Evolutionary conservation across 1,140 invertebrate species (phyloP), one percentile per base, ranked within the genome.

Genomic region (Neodiprion pinetum): DNA sequence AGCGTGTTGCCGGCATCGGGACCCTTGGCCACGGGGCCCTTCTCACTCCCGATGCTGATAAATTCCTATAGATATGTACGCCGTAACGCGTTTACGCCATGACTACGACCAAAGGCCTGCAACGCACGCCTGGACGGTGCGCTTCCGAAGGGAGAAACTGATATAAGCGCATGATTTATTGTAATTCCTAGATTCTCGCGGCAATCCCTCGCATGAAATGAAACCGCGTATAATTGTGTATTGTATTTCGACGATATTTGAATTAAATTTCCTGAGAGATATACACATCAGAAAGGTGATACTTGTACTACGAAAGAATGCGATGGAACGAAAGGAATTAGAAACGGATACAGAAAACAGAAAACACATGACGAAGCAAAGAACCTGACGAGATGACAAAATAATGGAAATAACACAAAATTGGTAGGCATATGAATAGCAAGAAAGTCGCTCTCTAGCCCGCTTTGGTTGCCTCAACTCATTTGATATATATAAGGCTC

Each of bases 1-100:
- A 17, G 53, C 53, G 53, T 61, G 53, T 17, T 61, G 53, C 53
- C 53, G n/a, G 5, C 53, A 69, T 69, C 67, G 67, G 67, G 67
- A 21, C 67, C 67, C 53, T 61, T 8, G 53, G 53, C 11, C 53
- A 17, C 11, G 11, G 53, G 53, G 53, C 53, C 53, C 53, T 61
- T 61, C 53, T 9, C 53, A 17, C 53, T 61, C 53, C 53, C 53
- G 53, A 61, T 61, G 53, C 53, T 61, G 53, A 61, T 61, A 61
- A 61, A 61, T 61, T 12, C 53, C 53, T 61, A 17, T 40, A 40
- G 28, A 40, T 61, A 61, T 61, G n/a, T 61, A 61, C n/a, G n/a
- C 53, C 53, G 53, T 5, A 61, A 61, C 53, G n/a, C 11, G 53
- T 61, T 61, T 61, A 61, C 53, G 53, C 53, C 9, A 17, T 61